Percentiles rank a stretch among this genome's conserved stretches.
Conservation (phyloP, 2,888 invertebrate genomes). For the Phalera bucephala region DNA sequence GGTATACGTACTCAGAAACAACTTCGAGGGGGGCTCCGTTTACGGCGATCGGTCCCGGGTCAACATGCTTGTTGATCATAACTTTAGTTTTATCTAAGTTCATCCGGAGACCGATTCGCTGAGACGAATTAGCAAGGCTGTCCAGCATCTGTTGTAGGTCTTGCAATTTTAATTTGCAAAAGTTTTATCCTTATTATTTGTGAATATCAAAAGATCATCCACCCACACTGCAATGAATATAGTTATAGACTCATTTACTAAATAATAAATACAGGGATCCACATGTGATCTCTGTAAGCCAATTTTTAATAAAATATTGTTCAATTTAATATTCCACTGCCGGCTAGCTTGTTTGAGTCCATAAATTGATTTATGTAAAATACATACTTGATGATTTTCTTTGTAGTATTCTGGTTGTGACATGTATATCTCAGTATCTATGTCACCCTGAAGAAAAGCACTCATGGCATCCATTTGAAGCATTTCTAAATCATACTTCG, state of each 20-base stretch:
- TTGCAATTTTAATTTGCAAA: constrained; percentile 12
- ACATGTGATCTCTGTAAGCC: constrained; percentile 8
- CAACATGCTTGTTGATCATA: too few species aligned
- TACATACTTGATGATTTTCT: constrained; percentile 18
- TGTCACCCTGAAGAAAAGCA: constrained; percentile 29
- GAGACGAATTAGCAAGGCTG: too few species aligned
- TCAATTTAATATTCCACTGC: constrained; percentile 23
- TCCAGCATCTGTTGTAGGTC: too few species aligned
- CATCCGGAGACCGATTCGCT: too few species aligned
- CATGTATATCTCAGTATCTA: constrained; percentile 30
- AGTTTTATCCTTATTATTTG: constrained; percentile 5
- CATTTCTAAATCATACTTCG: constrained; percentile 19
- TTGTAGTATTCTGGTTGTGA: constrained; percentile 16
- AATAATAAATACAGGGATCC: constrained; percentile 20
- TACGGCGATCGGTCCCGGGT: too few species aligned
- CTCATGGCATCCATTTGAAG: constrained; percentile 25
- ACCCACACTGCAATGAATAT: constrained; percentile 19
- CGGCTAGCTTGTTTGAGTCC: constrained; percentile 27
- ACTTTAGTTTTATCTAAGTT: too few species aligned
- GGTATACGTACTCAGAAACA: too few species aligned
- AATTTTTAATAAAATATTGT: constrained; percentile 7
- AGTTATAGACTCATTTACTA: constrained; percentile 1
- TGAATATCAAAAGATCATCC: constrained; percentile 16
- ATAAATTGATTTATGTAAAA: constrained; percentile 22
- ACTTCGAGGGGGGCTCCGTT: too few species aligned